Conservation (phyloP, 2,797 vertebrate species). For the Neosilurus mollespiculum region DNA sequence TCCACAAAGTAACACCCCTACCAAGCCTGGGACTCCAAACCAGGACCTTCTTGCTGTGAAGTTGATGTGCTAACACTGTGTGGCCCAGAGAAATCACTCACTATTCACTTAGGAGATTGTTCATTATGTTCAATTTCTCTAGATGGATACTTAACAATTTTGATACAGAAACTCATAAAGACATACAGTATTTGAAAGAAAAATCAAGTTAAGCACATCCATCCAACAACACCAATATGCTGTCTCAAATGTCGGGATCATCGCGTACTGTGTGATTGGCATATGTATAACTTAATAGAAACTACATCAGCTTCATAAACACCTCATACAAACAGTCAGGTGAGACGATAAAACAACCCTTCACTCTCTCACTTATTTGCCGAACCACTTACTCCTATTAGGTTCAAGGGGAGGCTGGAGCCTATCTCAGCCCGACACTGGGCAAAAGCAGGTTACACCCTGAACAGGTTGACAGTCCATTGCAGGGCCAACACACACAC, state of each 20-base stretch:
- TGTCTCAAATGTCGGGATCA: constrained; percentile 61
- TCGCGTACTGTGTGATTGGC: constrained; percentile 68
- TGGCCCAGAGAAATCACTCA: neutral
- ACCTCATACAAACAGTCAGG: constrained; percentile 43
- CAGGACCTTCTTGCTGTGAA: no score
- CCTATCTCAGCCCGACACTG: no score
- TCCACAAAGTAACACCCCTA: no score
- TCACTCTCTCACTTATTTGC: neutral
- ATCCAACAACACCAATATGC: constrained; percentile 39
- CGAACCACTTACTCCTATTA: no score
- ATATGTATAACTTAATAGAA: constrained; percentile 42
- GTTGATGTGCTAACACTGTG: no score
- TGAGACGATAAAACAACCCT: constrained; percentile 43
- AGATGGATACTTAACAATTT: neutral
- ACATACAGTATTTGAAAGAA: neutral
- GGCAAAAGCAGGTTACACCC: no score
- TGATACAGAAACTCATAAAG: neutral
- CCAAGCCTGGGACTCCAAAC: no score
- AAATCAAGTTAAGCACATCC: neutral
- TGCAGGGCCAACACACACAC: no score
- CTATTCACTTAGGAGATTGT: neutral
- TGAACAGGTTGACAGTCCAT: no score
- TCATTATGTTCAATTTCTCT: neutral
- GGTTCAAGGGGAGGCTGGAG: no score
- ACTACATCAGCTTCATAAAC: constrained; percentile 65